These are phyloP conservation scores for Furcula furcula DNA, from an alignment of 2,888 invertebrate species.

Conservation along the genomic window DNA sequence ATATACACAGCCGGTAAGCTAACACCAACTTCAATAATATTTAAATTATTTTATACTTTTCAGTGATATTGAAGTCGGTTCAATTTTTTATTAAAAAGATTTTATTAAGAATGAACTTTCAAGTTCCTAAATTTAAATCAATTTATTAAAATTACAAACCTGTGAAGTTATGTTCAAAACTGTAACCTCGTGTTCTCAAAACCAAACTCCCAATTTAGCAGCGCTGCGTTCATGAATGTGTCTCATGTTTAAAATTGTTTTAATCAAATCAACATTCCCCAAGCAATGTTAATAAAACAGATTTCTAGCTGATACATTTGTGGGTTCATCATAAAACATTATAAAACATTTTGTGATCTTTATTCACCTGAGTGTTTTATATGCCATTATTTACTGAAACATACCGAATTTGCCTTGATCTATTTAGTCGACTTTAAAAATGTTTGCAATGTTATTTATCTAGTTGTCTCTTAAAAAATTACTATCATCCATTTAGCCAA, in stretches of 20 bases:
- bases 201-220: background rate
- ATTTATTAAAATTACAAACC: no score
- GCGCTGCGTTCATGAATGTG: background rate
- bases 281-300: background rate
- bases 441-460: no score
- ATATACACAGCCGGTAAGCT: no score
- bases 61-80: no score
- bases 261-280: background rate
- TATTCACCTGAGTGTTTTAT: slow-evolving; percentile 7
- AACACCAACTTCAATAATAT: no score
- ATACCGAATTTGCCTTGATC: slow-evolving; percentile 6
- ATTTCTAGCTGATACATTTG: background rate
- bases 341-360: background rate
- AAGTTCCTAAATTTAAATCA: no score
- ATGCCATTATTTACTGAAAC: background rate
- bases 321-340: background rate
- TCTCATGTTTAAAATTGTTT: background rate
- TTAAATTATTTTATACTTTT: no score
- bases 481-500: no score
- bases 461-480: no score
- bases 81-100: no score
- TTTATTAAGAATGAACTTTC: no score
- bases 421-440: slow-evolving; percentile 4
- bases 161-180: background rate
- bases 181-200: background rate